Conservation (phyloP, 2,888 invertebrate genomes). For the Dasypogon diadema region DNA sequence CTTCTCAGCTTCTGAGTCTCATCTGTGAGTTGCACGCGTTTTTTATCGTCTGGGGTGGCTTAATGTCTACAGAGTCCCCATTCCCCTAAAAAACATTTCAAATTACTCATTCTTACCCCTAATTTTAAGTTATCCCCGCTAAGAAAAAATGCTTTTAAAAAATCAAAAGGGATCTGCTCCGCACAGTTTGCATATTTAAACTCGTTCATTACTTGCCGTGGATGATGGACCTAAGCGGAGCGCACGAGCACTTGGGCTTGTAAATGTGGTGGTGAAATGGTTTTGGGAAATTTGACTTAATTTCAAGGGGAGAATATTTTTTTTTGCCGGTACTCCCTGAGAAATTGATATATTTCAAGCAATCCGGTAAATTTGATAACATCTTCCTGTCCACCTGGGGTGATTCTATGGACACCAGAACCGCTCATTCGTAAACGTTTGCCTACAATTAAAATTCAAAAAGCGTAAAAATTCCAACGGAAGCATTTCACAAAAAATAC, state of each 20-base stretch:
- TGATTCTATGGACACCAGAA: conserved; percentile 5
- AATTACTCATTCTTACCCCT: conserved; percentile 51
- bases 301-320: no score
- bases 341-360: neutral
- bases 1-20: conserved; percentile 39
- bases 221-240: neutral
- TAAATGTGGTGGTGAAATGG: neutral
- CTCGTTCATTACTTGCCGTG: conserved; percentile 31
- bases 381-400: neutral
- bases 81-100: conserved; percentile 35
- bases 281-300: neutral
- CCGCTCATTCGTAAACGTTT: conserved; percentile 28
- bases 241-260: neutral
- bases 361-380: conserved; percentile 26
- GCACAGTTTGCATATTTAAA: conserved; percentile 47
- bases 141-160: conserved; percentile 41
- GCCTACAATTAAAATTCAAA: conserved; percentile 44
- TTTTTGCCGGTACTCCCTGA: no score
- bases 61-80: conserved; percentile 31
- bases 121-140: conserved; percentile 38
- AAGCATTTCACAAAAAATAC: conserved; percentile 10
- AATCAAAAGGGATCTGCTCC: conserved; percentile 45
- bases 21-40: conserved; percentile 52
- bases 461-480: conserved; percentile 51
- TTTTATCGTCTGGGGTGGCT: conserved; percentile 55